A percentile compares a stretch with the other conserved stretches of the same genome.
These are phyloP conservation scores for Trichogramma pretiosum DNA, from an alignment of 1,140 invertebrate species.

Conservation along the genomic window DNA sequence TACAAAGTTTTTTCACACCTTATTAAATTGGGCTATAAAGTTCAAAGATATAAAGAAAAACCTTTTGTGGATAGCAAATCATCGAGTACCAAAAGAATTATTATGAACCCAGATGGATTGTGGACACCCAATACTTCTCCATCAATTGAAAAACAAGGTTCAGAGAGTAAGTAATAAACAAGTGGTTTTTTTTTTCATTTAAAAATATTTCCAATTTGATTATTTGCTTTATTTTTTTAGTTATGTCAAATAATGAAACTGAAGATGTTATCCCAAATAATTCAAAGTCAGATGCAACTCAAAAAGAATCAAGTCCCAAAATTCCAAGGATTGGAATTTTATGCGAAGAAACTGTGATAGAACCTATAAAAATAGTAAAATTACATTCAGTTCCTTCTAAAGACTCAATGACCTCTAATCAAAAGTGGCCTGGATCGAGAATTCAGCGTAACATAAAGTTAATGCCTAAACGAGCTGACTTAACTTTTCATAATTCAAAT, in stretches of 20 bases:
- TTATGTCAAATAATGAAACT: constrained; percentile 7
- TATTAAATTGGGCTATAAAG: constrained; percentile 48
- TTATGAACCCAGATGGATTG: constrained; percentile 34
- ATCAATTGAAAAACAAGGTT: not conserved
- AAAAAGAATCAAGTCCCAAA: constrained; percentile 23
- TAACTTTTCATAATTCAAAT: not conserved
- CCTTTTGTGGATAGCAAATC: constrained; percentile 13
- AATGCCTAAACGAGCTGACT: constrained; percentile 34
- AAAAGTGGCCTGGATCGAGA: constrained; percentile 33
- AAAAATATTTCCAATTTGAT: not conserved
- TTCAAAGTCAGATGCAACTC: not conserved
- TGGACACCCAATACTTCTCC: constrained; percentile 18
- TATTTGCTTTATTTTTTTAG: not conserved
- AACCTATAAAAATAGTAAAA: constrained; percentile 30
- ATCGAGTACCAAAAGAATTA: constrained; percentile 28
- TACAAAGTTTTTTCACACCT: constrained; percentile 56
- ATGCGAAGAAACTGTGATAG: constrained; percentile 34
- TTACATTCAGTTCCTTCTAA: constrained; percentile 2
- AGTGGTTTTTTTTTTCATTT: not conserved
- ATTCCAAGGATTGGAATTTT: constrained; percentile 38
- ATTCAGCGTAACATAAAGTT: constrained; percentile 41
- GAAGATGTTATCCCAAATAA: constrained; percentile 12
- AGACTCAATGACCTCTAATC: constrained; percentile 2
- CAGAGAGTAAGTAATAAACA: constrained; percentile 14
- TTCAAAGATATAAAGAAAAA: constrained; percentile 35